Conservation (phyloP, 2,797 vertebrate species). For the Meriones psammophilus region DNA sequence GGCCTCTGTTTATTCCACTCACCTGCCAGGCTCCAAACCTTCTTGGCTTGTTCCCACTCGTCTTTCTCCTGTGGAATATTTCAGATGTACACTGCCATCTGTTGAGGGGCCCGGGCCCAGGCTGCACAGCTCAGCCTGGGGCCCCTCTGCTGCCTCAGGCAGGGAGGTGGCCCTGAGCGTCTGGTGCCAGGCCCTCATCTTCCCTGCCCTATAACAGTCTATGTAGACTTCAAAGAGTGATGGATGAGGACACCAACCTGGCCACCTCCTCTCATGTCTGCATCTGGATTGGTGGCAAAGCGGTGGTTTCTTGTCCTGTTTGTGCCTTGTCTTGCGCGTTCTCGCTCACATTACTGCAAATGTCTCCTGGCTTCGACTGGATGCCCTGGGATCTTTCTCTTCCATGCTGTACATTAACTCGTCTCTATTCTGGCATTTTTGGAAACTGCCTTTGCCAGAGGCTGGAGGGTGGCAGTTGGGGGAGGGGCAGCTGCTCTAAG, state of each 20-base stretch:
- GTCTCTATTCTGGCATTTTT: slow-evolving; percentile 74
- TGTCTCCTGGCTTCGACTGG: slow-evolving; percentile 64
- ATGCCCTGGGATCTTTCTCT: slow-evolving; percentile 60
- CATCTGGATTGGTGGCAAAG: slow-evolving; percentile 65
- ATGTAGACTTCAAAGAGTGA: slow-evolving; percentile 44
- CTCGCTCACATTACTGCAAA: neutral
- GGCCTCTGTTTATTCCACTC: slow-evolving; percentile 64
- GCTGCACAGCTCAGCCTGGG: slow-evolving; percentile 65
- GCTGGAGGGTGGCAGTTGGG: slow-evolving; percentile 9
- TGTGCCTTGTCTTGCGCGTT: neutral
- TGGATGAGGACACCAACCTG: slow-evolving; percentile 55
- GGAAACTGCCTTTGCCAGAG: slow-evolving; percentile 67
- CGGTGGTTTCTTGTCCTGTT: neutral
- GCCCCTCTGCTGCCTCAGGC: slow-evolving; percentile 46
- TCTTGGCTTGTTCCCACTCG: slow-evolving; percentile 76
- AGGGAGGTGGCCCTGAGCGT: slow-evolving; percentile 15
- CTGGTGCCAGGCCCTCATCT: slow-evolving; percentile 74
- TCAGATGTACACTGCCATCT: slow-evolving; percentile 83
- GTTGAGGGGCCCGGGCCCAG: slow-evolving; percentile 77
- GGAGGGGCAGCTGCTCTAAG: slow-evolving; percentile 53
- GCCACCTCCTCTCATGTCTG: slow-evolving; percentile 64
- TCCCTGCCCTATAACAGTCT: neutral
- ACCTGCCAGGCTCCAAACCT: slow-evolving; percentile 67
- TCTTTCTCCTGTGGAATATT: slow-evolving; percentile 78
- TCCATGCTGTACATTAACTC: slow-evolving; percentile 51